Base-by-base conservation (phyloP, 2,888 invertebrate genomes). In the Agrochola litura region DNA sequence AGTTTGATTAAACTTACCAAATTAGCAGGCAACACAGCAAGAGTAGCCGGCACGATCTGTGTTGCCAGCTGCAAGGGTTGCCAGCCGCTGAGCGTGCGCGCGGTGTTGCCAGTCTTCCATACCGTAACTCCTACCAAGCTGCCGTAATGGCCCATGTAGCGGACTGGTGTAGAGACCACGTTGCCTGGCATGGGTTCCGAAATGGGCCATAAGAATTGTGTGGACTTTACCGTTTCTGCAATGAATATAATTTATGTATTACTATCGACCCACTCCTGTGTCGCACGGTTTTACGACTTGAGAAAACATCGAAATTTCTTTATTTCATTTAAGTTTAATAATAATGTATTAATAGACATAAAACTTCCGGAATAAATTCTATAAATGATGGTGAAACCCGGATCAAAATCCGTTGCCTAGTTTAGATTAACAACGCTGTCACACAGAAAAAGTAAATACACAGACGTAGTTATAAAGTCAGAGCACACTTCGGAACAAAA, bases 21-120 rank as follows among this genome's bases (percentile, higher is more conserved):
- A 77, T 98, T 97, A 64, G 98, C 97, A 0, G 98, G 98, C 75
- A 98, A 94, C 43, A 98, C 96, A 0, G 98, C 98, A 49, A 99
- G 96, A 0, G 98, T 98, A 0, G 99, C 98, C 0, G 99, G 99
- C 84, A 99, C 98, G n/a, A 99, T 94, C 95, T 99, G 99, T n/a
- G 98, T 99, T 19, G 98, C 98, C 77, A 99, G 96, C 78, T 99
- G 97, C 76, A 99, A 94, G 0, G 98, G 98, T 93, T 99, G 99
- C 95, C 98, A 99, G 25, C 98, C 98, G 91, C 98, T 98, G 84
- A 98, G 97, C 6, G 95, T 91, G 2, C 97, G 96, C 30, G 97
- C 96, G 83, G 97, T 96, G 79, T 95, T 95, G 77, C 97, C 97
- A 25, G 97, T 97, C 86, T 97, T 96, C 86, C 97, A 96, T 37